These are phyloP conservation scores for Phengaris alcon DNA, from an alignment of 2,888 invertebrate genomes.

Conservation along the genomic window DNA sequence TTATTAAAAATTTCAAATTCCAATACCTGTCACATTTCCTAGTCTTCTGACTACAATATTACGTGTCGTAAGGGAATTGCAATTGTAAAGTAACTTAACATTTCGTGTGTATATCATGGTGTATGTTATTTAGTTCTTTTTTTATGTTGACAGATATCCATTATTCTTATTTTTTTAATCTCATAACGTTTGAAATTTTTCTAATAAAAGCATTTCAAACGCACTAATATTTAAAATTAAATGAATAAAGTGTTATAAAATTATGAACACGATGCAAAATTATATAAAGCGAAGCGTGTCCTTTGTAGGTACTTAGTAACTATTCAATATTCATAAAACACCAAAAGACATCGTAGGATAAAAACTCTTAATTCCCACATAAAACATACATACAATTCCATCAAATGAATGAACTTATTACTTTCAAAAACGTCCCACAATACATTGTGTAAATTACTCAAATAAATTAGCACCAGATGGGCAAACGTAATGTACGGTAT, in stretches of 20 bases:
- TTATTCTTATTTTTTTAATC: too few species aligned
- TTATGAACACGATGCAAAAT: too few species aligned
- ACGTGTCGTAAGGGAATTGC: background rate
- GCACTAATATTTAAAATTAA: too few species aligned
- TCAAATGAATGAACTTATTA: background rate
- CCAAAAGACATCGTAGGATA: too few species aligned
- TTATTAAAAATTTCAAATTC: constrained; percentile 19
- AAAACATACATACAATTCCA: background rate
- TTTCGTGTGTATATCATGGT: background rate
- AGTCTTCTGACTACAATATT: background rate
- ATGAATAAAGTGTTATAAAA: too few species aligned
- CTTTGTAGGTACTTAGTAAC: too few species aligned
- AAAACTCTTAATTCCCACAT: too few species aligned
- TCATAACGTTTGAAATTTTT: too few species aligned
- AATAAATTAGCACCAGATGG: constrained; percentile 16
- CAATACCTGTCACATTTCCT: constrained; percentile 12
- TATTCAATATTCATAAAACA: too few species aligned
- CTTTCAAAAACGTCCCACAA: background rate
- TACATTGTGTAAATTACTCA: background rate
- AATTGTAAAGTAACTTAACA: background rate
- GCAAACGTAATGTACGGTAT: background rate
- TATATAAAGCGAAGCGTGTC: too few species aligned
- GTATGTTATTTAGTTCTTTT: background rate
- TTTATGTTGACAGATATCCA: too few species aligned
- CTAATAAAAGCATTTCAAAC: too few species aligned